Conservation (phyloP, 2,113 vertebrate genomes). For the Asarcornis scutulata region DNA sequence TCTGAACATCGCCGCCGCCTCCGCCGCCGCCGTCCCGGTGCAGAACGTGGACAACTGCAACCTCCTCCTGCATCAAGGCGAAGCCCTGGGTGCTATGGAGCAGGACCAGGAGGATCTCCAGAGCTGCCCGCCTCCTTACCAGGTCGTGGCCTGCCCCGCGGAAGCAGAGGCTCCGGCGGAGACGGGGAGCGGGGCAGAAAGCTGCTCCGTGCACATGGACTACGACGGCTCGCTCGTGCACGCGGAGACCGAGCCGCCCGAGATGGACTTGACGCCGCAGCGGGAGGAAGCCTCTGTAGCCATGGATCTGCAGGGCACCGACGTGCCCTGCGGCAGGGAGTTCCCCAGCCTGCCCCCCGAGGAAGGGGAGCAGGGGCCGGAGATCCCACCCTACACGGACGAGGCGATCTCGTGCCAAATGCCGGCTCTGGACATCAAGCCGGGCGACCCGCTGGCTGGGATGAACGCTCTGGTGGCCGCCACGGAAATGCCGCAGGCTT, state of each 20-base stretch:
- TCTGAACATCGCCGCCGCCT: conserved; percentile 38
- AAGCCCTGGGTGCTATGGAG: conserved; percentile 66
- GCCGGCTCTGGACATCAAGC: conserved; percentile 65
- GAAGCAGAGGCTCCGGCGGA: conserved; percentile 59
- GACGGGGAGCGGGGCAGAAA: conserved; percentile 12
- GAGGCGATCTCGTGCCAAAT: conserved; percentile 55
- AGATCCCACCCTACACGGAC: conserved; percentile 55
- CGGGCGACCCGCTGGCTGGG: conserved; percentile 91
- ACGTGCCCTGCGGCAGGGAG: conserved; percentile 32
- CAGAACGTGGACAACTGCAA: conserved; percentile 45
- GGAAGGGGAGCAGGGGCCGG: conserved; percentile 5
- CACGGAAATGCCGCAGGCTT: conserved; percentile 88
- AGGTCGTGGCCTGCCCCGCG: conserved; percentile 58
- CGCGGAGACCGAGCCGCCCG: neutral
- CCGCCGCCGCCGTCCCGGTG: conserved; percentile 41
- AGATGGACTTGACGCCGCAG: conserved; percentile 70
- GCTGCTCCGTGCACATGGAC: conserved; percentile 66
- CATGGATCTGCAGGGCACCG: conserved; percentile 43
- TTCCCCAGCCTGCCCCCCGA: conserved; percentile 45
- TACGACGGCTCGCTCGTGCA: conserved; percentile 35
- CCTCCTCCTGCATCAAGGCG: conserved; percentile 61
- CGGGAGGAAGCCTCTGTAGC: conserved; percentile 65
- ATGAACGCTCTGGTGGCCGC: conserved; percentile 90
- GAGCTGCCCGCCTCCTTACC: conserved; percentile 73
- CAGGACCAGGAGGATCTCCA: conserved; percentile 72